phyloP scores from a whole-genome alignment of 1,140 invertebrate genomes.

The Zeugodacus cucurbitae region DNA sequence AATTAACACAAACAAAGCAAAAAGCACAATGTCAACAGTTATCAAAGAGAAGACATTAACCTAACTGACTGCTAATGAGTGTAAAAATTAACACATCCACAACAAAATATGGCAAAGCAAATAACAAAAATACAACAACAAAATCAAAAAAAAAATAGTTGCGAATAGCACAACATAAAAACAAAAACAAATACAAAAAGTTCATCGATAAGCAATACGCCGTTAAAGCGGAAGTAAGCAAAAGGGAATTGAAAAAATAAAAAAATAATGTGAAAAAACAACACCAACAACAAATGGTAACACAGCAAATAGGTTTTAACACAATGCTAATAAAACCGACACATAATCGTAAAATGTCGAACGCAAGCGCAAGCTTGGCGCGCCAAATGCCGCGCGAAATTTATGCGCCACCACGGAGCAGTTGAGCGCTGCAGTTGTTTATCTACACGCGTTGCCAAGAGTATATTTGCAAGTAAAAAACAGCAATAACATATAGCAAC shows the following conservation, averaged over 20 bases:
- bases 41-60: background rate
- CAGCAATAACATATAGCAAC: background rate
- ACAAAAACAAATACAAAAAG: background rate
- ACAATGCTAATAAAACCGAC: background rate
- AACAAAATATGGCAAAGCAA: background rate
- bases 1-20: too few relatives aligned
- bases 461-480: background rate
- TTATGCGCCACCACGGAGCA: conserved; percentile 8
- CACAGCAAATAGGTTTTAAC: background rate
- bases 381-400: background rate
- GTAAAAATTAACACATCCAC: background rate
- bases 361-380: background rate
- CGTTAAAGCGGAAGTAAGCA: background rate
- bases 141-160: background rate
- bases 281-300: background rate
- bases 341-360: background rate
- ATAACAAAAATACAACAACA: background rate
- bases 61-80: background rate
- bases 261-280: background rate
- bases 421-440: conserved; percentile 9
- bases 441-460: background rate
- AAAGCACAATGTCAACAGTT: too few relatives aligned
- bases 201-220: background rate
- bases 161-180: background rate
- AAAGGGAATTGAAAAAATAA: background rate